Percentiles rank a stretch among this genome's conserved stretches.
Conservation (phyloP, 1,140 invertebrate species). For the Drosophila quadrilineata region DNA sequence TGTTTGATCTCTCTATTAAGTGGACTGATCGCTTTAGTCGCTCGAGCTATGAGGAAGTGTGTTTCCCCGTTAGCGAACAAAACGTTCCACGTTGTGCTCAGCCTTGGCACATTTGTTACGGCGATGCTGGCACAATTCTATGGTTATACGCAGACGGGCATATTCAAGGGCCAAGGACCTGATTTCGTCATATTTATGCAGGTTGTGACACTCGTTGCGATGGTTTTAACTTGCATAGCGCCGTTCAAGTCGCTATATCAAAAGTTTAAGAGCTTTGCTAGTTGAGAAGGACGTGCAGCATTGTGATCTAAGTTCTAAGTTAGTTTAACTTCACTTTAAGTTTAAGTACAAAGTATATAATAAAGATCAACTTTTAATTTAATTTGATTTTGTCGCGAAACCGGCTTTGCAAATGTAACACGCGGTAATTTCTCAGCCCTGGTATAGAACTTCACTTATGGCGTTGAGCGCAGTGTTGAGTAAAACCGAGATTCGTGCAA, state of each 20-base stretch:
- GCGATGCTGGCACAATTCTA: constrained; percentile 68
- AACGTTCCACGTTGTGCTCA: constrained; percentile 56
- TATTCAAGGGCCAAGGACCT: constrained; percentile 48
- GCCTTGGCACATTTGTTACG: constrained; percentile 56
- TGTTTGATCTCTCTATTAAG: constrained; percentile 55
- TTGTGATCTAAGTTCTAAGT: constrained; percentile 2
- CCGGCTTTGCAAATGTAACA: too few relatives aligned
- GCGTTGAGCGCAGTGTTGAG: constrained; percentile 31
- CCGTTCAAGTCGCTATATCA: constrained; percentile 58
- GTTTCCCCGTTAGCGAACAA: constrained; percentile 57
- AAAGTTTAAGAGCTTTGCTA: constrained; percentile 35
- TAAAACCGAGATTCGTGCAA: too few relatives aligned
- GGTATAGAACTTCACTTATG: too few relatives aligned
- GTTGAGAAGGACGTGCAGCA: constrained; percentile 6
- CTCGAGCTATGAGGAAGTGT: constrained; percentile 21
- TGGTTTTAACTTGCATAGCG: constrained; percentile 64
- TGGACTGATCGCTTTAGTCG: constrained; percentile 45
- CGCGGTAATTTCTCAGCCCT: too few relatives aligned
- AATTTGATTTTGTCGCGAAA: too few relatives aligned
- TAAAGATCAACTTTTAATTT: too few relatives aligned
- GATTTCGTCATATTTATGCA: constrained; percentile 60
- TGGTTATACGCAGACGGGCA: constrained; percentile 50
- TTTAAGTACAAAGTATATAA: too few relatives aligned
- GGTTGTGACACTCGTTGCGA: constrained; percentile 48
- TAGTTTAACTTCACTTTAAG: too few relatives aligned